phyloP scores from a whole-genome alignment of 2,113 vertebrate genomes.

The Cavia porcellus region DNA sequence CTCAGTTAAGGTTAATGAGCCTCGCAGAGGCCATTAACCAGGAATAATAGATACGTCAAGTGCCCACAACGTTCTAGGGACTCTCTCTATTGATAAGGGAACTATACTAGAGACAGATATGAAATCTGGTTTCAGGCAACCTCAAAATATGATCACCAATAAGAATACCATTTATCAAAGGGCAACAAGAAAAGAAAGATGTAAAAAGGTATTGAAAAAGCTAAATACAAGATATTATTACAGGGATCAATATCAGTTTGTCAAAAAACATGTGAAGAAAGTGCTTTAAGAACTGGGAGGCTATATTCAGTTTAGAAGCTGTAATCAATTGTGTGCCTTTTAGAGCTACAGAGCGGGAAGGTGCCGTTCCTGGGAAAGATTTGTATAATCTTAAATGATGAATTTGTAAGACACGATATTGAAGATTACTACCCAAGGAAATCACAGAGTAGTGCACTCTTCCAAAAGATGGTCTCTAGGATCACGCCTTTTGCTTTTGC shows the following conservation, averaged over 20 bases:
- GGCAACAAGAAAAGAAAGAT: neutral
- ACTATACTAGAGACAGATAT: neutral
- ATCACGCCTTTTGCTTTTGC: neutral
- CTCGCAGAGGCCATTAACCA: neutral
- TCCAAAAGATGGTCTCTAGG: neutral
- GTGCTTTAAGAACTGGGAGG: neutral
- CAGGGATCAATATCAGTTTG: neutral
- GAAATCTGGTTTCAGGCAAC: conserved; percentile 15
- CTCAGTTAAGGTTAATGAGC: conserved; percentile 43
- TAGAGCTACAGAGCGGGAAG: neutral
- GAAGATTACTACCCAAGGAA: neutral
- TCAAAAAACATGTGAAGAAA: neutral
- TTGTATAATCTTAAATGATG: neutral
- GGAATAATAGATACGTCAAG: conserved; percentile 31
- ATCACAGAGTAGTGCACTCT: neutral
- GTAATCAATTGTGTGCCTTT: neutral
- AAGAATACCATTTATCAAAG: conserved; percentile 17
- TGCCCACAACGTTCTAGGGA: neutral
- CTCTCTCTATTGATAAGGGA: conserved; percentile 18
- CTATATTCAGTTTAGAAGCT: neutral
- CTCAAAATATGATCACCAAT: conserved; percentile 35
- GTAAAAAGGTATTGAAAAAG: conserved; percentile 13
- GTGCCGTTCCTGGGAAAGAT: neutral
- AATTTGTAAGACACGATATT: neutral
- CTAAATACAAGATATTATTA: neutral